Conservation (phyloP, 2,113 vertebrate species). For the Tringa solitaria region DNA sequence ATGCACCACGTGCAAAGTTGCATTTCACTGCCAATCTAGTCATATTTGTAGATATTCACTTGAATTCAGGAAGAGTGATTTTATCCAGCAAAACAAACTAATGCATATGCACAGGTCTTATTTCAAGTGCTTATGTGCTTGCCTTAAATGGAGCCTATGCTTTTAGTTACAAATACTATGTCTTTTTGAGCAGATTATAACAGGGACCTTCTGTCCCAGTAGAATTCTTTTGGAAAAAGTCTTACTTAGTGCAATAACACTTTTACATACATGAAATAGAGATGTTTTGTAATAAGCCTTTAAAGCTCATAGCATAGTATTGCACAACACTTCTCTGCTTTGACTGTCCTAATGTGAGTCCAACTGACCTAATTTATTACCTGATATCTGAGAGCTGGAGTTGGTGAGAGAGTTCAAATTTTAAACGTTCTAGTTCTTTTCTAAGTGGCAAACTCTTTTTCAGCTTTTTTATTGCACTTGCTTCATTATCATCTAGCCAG, state of each 20-base stretch:
- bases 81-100: not conserved
- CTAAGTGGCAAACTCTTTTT: constrained; percentile 85
- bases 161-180: not conserved
- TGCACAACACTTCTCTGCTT: not conserved
- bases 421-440: constrained; percentile 85
- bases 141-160: accelerated
- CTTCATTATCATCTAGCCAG: constrained; percentile 87
- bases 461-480: constrained; percentile 82
- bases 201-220: not conserved
- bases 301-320: not conserved
- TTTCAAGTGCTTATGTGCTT: not conserved
- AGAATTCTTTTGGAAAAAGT: not conserved
- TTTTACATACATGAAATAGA: not conserved
- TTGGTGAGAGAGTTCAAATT: constrained; percentile 79
- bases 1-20: not conserved
- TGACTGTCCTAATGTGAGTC: not conserved
- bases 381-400: constrained; percentile 88
- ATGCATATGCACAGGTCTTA: accelerated
- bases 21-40: not conserved
- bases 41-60: not conserved
- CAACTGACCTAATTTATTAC: constrained; percentile 64
- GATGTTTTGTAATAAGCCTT: not conserved
- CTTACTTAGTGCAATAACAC: not conserved
- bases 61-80: not conserved
- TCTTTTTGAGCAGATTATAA: not conserved